phyloP scores from a whole-genome alignment of 2,113 vertebrate genomes.

The Progne subis region DNA sequence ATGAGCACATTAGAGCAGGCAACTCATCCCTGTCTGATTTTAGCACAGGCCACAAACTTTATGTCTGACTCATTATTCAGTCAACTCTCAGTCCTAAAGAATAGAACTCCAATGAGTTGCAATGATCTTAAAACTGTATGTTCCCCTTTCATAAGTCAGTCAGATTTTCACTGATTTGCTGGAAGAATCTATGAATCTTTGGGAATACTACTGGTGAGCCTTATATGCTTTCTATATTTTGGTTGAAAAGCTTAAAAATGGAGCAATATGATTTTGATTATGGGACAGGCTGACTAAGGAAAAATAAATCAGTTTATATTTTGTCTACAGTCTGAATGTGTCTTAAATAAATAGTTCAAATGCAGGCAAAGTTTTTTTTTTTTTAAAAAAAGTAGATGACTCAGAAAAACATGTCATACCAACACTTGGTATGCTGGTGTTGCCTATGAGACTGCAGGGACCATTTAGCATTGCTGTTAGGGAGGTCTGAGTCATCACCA shows the following conservation, averaged over 20 bases:
- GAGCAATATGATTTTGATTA: not conserved
- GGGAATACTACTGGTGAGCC: not conserved
- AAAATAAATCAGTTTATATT: not conserved
- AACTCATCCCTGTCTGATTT: slow-evolving; percentile 52
- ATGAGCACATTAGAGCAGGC: slow-evolving; percentile 48
- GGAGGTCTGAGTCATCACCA: not conserved
- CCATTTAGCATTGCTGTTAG: not conserved
- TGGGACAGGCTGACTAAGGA: not conserved
- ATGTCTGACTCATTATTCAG: slow-evolving; percentile 43
- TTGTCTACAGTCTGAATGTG: not conserved
- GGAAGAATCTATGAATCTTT: not conserved
- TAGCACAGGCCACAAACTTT: slow-evolving; percentile 58
- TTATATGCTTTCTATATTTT: not conserved
- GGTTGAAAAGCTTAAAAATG: not conserved
- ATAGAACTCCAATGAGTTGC: not conserved
- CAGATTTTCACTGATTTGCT: not conserved
- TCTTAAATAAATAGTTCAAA: not conserved
- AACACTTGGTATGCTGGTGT: not conserved
- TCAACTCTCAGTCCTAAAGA: slow-evolving; percentile 11
- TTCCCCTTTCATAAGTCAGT: not conserved
- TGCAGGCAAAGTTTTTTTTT: not conserved
- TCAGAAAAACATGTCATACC: not conserved
- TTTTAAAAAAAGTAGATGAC: not conserved
- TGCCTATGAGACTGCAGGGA: not conserved
- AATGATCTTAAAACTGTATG: not conserved